Conservation (phyloP, 1,140 invertebrate species). For the Akabosia matsudoensis region DNA sequence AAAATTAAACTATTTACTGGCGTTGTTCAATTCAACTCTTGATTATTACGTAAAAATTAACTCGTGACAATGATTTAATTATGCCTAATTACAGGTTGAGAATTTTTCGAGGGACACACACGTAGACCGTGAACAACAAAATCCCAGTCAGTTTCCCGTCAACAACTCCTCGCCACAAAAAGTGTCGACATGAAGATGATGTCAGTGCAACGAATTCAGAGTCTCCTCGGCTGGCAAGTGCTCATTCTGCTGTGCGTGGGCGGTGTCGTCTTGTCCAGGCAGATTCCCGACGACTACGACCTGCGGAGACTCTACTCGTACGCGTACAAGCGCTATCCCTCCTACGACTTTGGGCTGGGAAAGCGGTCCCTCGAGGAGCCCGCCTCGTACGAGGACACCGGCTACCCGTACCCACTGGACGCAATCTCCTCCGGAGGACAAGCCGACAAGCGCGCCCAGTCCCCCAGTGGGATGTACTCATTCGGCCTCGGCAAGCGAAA, state of each 20-base stretch:
- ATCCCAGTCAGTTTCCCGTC: not conserved
- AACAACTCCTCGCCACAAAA: not conserved
- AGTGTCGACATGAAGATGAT: conserved; percentile 14
- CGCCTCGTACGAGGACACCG: conserved; percentile 32
- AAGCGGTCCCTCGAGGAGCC: conserved; percentile 38
- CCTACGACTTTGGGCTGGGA: conserved; percentile 42
- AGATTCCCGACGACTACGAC: conserved; percentile 36
- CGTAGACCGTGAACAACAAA: not conserved
- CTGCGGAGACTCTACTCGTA: conserved; percentile 27
- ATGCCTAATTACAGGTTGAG: not conserved
- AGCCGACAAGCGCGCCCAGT: conserved; percentile 31
- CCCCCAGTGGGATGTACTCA: conserved; percentile 37
- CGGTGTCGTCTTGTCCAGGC: conserved; percentile 27
- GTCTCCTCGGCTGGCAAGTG: conserved; percentile 30
- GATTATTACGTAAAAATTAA: not conserved
- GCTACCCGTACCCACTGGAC: conserved; percentile 25
- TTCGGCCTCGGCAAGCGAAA: conserved; percentile 46
- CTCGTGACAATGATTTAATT: not conserved
- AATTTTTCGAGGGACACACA: not conserved
- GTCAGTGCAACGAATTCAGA: conserved; percentile 38
- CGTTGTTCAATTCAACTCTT: no score
- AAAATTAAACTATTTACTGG: no score
- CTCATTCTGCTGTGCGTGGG: conserved; percentile 36
- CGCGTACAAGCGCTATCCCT: conserved; percentile 29
- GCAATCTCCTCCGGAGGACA: not conserved